Conservation (phyloP, 2,113 vertebrate genomes). For the Dryoscopus gambensis region DNA sequence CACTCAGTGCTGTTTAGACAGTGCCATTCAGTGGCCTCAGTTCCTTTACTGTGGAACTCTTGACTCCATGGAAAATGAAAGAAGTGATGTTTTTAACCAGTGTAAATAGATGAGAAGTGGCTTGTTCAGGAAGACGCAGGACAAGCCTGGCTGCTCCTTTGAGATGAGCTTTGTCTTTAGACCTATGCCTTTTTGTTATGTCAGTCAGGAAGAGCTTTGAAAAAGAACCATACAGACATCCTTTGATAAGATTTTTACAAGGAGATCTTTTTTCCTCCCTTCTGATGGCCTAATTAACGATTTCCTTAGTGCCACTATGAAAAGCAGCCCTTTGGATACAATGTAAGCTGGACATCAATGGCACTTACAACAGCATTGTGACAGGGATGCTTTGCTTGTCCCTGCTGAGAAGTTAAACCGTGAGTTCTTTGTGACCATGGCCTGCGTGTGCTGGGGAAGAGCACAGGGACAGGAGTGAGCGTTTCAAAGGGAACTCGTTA, state of each 20-base stretch:
- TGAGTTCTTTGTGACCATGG: not conserved
- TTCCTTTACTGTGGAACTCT: not conserved
- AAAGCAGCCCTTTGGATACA: conserved; percentile 55
- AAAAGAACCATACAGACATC: conserved; percentile 24
- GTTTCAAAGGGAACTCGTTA: not conserved
- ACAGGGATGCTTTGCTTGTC: not conserved
- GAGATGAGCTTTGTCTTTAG: conserved; percentile 36
- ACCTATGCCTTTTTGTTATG: conserved; percentile 17
- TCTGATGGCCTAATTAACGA: conserved; percentile 23
- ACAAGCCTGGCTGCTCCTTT: conserved; percentile 16
- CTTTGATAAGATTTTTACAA: conserved; percentile 59
- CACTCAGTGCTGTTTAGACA: not conserved
- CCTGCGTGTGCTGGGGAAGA: not conserved
- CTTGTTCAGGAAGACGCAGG: not conserved
- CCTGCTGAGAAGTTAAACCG: conserved; percentile 23
- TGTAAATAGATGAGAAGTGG: conserved; percentile 19
- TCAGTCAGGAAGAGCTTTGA: conserved; percentile 48
- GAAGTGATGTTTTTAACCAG: not conserved
- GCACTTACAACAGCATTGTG: conserved; percentile 4
- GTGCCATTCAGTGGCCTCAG: not conserved
- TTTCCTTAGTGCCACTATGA: conserved; percentile 44
- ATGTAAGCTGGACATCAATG: conserved; percentile 38
- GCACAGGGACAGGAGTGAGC: not conserved
- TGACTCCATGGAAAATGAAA: not conserved
- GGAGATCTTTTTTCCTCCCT: conserved; percentile 5